These are phyloP conservation scores for Otis tarda DNA, from an alignment of 2,113 vertebrate genomes.

Conservation along the genomic window DNA sequence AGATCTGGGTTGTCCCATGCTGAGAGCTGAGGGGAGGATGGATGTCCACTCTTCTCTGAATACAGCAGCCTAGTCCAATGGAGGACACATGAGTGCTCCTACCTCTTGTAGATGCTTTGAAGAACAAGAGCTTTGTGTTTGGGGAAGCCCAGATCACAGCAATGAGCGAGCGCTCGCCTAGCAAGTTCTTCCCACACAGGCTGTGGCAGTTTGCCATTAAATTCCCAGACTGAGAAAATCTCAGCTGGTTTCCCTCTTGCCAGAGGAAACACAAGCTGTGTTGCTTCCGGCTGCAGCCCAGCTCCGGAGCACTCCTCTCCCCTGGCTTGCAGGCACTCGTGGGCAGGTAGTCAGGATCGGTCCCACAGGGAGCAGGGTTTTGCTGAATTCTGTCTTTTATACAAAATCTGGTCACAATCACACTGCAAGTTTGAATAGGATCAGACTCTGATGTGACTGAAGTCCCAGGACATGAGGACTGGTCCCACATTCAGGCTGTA, in stretches of 20 bases:
- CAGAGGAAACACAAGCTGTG: not conserved
- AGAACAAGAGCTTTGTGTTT: not conserved
- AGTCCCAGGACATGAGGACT: not conserved
- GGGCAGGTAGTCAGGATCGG: not conserved
- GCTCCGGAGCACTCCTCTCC: not conserved
- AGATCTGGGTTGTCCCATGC: not conserved
- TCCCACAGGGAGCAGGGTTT: not conserved
- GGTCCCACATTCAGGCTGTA: not conserved
- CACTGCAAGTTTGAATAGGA: rapidly evolving
- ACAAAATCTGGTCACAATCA: rapidly evolving
- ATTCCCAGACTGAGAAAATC: not conserved
- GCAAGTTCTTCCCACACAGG: not conserved
- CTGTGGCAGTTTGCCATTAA: not conserved
- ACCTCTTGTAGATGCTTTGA: not conserved
- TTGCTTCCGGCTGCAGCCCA: not conserved
- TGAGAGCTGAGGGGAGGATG: not conserved
- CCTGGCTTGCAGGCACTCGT: rapidly evolving
- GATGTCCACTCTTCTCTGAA: not conserved
- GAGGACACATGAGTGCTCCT: not conserved
- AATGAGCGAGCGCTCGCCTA: rapidly evolving
- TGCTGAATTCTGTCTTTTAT: not conserved
- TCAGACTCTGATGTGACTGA: rapidly evolving
- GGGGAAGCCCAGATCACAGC: not conserved
- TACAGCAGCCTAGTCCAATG: not conserved
- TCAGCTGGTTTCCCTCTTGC: not conserved